Conservation (phyloP, 2,113 vertebrate genomes). For the Lycaon pictus region DNA sequence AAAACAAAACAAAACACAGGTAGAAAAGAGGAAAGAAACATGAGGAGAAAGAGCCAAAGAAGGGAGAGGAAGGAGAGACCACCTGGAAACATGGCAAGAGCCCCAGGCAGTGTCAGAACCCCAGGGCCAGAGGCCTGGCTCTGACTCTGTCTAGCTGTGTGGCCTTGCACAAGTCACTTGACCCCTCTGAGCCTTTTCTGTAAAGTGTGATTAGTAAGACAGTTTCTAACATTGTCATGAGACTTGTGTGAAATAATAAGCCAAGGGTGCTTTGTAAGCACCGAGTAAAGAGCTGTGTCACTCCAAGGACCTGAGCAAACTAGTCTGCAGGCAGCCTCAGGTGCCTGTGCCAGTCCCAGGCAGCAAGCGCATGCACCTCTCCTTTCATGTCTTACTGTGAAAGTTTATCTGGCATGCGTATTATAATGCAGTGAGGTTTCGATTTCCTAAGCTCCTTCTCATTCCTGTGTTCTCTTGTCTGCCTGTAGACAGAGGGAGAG, state of each 20-base stretch:
- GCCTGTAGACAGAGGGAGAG: neutral
- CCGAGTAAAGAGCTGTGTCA: neutral
- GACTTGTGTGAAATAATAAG: constrained; percentile 54
- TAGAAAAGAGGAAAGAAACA: neutral
- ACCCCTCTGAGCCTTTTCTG: neutral
- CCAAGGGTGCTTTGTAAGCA: constrained; percentile 58
- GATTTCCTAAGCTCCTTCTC: neutral
- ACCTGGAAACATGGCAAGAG: rapidly evolving
- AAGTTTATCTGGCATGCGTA: neutral
- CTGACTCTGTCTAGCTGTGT: neutral
- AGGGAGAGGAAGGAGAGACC: neutral
- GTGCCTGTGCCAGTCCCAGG: neutral
- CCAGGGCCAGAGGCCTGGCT: neutral
- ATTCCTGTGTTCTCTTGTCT: neutral
- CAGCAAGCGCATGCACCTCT: neutral
- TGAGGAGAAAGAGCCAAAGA: neutral
- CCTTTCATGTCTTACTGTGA: neutral
- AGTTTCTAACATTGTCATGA: constrained; percentile 41
- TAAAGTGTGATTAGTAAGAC: constrained; percentile 28
- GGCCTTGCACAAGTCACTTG: constrained; percentile 22
- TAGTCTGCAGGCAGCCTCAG: neutral
- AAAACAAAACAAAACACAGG: neutral
- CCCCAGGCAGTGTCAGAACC: rapidly evolving
- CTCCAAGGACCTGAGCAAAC: neutral
- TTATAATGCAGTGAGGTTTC: neutral